These are phyloP conservation scores for Peromyscus maniculatus DNA, from an alignment of 2,113 vertebrate genomes.

Conservation along the genomic window DNA sequence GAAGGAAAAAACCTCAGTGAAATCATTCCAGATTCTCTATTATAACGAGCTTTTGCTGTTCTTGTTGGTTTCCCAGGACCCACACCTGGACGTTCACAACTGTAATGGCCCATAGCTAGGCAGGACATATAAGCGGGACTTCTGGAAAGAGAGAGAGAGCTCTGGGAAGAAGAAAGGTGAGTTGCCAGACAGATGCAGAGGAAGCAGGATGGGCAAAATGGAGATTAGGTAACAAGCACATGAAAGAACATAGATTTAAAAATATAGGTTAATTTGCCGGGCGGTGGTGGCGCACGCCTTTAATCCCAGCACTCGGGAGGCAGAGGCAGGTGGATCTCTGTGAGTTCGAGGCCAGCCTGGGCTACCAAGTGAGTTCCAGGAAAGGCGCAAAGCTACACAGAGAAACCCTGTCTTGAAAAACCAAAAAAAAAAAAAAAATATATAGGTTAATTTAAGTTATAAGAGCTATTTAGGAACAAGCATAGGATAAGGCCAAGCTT, in stretches of 20 bases:
- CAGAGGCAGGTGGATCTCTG: too few species aligned
- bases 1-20: neutral
- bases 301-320: too few species aligned
- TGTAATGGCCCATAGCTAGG: neutral
- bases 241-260: neutral
- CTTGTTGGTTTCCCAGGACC: neutral
- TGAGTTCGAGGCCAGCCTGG: too few species aligned
- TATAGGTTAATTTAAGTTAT: too few species aligned
- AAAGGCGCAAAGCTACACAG: too few species aligned
- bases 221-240: neutral
- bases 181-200: neutral
- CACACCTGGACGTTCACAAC: neutral
- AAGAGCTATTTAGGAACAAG: too few species aligned
- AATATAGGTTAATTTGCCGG: neutral
- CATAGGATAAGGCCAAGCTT: too few species aligned
- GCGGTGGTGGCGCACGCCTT: too few species aligned
- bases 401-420: too few species aligned
- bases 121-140: neutral
- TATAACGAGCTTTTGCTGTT: neutral
- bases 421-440: too few species aligned
- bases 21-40: constrained; percentile 2
- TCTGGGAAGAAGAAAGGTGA: neutral
- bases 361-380: too few species aligned
- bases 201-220: neutral
- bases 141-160: too few species aligned